These are phyloP conservation scores for Chloebia gouldiae DNA, from an alignment of 2,113 vertebrate genomes.

Conservation along the genomic window DNA sequence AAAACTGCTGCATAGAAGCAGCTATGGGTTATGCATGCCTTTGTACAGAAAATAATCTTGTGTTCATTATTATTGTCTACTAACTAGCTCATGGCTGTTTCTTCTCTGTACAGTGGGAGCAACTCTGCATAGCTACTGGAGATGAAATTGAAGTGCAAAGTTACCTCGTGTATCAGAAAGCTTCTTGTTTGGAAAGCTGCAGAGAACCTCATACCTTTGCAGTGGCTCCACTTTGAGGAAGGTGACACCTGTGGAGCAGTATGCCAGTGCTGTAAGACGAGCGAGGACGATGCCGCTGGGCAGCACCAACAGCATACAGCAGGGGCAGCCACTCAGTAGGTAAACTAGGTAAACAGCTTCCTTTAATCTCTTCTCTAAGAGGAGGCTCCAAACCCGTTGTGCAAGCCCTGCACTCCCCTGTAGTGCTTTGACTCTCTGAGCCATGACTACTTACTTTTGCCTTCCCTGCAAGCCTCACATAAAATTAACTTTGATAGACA, in stretches of 20 bases:
- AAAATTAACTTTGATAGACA: neutral
- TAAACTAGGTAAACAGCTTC: neutral
- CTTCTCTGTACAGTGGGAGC: neutral
- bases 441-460: neutral
- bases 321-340: neutral
- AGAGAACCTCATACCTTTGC: neutral
- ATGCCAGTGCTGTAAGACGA: neutral
- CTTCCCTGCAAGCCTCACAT: neutral
- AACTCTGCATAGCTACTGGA: neutral
- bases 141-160: neutral
- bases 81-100: neutral
- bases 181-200: neutral
- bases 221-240: neutral
- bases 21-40: neutral
- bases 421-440: neutral
- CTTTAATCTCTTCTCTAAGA: neutral
- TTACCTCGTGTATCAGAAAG: neutral
- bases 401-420: neutral
- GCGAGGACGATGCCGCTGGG: rapidly evolving
- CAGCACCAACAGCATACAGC: neutral
- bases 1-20: neutral
- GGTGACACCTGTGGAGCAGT: neutral
- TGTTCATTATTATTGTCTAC: neutral
- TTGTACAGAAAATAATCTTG: neutral
- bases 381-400: neutral